These are phyloP conservation scores for Drosophila eugracilis DNA, from an alignment of 1,140 invertebrate genomes.

Conservation along the genomic window DNA sequence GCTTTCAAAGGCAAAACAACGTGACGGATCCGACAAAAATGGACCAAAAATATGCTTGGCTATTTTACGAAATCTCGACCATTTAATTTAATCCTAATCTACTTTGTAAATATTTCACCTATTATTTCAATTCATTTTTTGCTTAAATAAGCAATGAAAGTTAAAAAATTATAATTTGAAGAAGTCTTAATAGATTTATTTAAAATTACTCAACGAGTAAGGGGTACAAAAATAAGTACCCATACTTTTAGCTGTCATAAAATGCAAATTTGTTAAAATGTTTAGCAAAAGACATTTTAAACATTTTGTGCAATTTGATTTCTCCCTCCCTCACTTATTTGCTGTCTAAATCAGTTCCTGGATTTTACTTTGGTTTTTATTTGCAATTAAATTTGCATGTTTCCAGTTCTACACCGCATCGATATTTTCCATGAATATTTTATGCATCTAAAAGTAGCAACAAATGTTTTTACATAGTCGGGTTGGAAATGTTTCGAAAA, in stretches of 20 bases:
- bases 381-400: conserved; percentile 10
- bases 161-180: too few relatives aligned
- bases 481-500: not conserved
- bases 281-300: conserved; percentile 4
- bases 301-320: conserved; percentile 3
- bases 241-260: conserved; percentile 4
- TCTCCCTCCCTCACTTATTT: conserved; percentile 2
- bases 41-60: not conserved
- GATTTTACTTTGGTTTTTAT: conserved; percentile 11
- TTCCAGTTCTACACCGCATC: conserved; percentile 1
- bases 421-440: conserved; percentile 13
- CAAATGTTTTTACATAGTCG: conserved; percentile 7
- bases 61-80: not conserved
- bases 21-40: not conserved
- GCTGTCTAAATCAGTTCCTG: conserved; percentile 1
- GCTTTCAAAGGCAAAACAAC: not conserved
- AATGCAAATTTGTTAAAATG: conserved; percentile 24
- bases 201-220: too few relatives aligned
- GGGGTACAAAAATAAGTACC: conserved; percentile 2
- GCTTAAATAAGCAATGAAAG: too few relatives aligned
- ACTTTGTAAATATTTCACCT: not conserved
- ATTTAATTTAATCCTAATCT: not conserved
- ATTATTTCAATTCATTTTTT: too few relatives aligned
- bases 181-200: not conserved
- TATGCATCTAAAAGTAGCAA: conserved; percentile 8